Conservation (phyloP, 2,888 invertebrate genomes). For the Andrena praecox region DNA sequence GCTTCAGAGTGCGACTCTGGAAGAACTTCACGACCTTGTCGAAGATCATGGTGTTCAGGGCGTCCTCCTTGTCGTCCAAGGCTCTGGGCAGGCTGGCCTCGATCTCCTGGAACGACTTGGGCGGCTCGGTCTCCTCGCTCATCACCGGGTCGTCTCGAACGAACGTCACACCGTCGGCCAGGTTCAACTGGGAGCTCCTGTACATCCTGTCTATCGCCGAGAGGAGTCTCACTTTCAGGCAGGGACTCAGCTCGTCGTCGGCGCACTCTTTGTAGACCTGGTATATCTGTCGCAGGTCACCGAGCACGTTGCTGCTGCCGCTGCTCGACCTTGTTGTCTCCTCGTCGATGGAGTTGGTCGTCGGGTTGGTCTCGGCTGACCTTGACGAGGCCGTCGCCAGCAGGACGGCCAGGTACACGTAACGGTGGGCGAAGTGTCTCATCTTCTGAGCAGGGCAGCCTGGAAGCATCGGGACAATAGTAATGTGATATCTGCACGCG, state of each 20-base stretch:
- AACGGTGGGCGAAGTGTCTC: constrained; percentile 76
- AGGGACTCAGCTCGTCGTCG: constrained; percentile 88
- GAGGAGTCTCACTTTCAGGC: constrained; percentile 92
- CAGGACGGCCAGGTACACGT: constrained; percentile 74
- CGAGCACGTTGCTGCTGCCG: constrained; percentile 83
- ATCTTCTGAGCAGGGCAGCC: constrained; percentile 67
- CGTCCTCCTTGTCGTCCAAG: constrained; percentile 90
- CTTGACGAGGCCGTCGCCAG: constrained; percentile 78
- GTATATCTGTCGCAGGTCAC: constrained; percentile 90
- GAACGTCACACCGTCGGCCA: constrained; percentile 92
- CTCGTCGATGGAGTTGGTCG: constrained; percentile 79
- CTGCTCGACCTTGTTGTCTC: constrained; percentile 77
- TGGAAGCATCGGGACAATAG: not conserved
- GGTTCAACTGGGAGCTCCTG: constrained; percentile 87
- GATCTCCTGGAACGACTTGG: constrained; percentile 88
- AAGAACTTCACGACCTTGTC: constrained; percentile 91
- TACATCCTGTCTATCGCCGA: constrained; percentile 91
- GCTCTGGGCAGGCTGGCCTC: constrained; percentile 91
- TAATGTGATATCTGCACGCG: not conserved
- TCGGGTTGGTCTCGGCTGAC: constrained; percentile 77
- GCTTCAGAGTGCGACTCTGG: constrained; percentile 92
- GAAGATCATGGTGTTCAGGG: constrained; percentile 91
- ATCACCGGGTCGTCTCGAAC: constrained; percentile 86
- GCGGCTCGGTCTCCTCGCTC: constrained; percentile 77
- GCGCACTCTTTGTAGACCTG: constrained; percentile 94